Conservation (phyloP, 2,888 invertebrate genomes). For the Myathropa florea region DNA sequence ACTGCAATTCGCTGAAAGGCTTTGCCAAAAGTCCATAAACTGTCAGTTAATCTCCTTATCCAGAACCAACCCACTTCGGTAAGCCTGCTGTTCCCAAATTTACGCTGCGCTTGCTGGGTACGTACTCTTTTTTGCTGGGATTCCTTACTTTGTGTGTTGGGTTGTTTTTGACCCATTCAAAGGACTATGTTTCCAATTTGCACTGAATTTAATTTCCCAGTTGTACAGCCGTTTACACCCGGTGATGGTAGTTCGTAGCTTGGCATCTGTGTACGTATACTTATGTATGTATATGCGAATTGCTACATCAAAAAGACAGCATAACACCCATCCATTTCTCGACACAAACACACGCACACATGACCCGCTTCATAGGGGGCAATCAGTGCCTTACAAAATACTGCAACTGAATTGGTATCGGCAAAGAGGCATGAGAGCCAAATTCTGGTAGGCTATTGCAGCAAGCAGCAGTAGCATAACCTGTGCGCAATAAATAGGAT, state of each 20-base stretch:
- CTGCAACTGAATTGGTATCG: neutral
- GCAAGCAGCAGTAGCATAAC: neutral
- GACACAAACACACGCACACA: neutral
- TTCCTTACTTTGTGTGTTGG: neutral
- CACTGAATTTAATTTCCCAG: slow-evolving; percentile 60
- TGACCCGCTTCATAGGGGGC: slow-evolving; percentile 11
- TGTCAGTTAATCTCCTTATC: slow-evolving; percentile 62
- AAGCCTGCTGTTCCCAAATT: slow-evolving; percentile 31
- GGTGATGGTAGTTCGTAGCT: slow-evolving; percentile 29
- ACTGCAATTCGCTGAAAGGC: slow-evolving; percentile 48
- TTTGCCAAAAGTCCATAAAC: slow-evolving; percentile 66
- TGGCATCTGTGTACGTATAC: neutral
- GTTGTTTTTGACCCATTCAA: slow-evolving; percentile 42
- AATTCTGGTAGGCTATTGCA: neutral
- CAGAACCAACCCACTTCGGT: slow-evolving; percentile 17
- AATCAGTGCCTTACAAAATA: slow-evolving; percentile 32
- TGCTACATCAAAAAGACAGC: neutral
- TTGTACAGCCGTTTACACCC: slow-evolving; percentile 54
- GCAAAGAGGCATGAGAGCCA: neutral
- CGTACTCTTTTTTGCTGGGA: slow-evolving; percentile 9
- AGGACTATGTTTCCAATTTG: slow-evolving; percentile 65
- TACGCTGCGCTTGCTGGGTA: slow-evolving; percentile 16
- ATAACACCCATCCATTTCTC: neutral
- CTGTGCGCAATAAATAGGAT: neutral
- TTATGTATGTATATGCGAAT: neutral